Evolutionary conservation across 2,113 vertebrate genomes (phyloP).

Genomic region (Pterocles burchelli): DNA sequence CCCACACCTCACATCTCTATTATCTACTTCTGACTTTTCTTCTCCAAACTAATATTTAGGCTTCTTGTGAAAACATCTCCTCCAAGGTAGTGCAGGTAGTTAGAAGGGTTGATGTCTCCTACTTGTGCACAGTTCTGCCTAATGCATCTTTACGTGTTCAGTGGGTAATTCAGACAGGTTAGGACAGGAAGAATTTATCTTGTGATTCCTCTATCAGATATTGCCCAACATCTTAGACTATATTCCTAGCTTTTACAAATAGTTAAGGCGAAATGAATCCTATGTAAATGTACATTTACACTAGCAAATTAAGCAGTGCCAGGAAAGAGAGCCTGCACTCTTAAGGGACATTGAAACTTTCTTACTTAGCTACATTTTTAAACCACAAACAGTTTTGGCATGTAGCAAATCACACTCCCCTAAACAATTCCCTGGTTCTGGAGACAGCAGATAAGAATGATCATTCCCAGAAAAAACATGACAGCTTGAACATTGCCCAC

Average conservation of each 20-base stretch:
- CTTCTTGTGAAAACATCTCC: neutral
- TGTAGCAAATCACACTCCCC: neutral
- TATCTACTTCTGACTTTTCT: neutral
- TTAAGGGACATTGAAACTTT: neutral
- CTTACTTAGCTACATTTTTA: neutral
- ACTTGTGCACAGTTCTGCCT: neutral
- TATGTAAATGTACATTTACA: neutral
- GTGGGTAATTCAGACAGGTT: neutral
- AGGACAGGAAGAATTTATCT: neutral
- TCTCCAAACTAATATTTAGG: neutral
- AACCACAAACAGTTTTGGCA: neutral
- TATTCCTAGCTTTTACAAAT: neutral
- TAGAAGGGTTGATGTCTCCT: neutral
- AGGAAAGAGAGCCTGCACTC: neutral
- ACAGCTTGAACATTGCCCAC: neutral
- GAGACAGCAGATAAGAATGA: neutral
- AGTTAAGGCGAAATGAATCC: neutral
- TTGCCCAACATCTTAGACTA: neutral
- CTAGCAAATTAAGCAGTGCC: neutral
- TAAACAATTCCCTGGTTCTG: neutral
- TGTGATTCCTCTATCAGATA: neutral
- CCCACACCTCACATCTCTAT: neutral
- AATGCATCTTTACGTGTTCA: neutral
- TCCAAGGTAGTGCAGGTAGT: neutral
- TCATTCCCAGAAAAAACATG: neutral